These are phyloP conservation scores for Oxyteleia sp. DNA, from an alignment of 2,888 invertebrate species.

Conservation along the genomic window DNA sequence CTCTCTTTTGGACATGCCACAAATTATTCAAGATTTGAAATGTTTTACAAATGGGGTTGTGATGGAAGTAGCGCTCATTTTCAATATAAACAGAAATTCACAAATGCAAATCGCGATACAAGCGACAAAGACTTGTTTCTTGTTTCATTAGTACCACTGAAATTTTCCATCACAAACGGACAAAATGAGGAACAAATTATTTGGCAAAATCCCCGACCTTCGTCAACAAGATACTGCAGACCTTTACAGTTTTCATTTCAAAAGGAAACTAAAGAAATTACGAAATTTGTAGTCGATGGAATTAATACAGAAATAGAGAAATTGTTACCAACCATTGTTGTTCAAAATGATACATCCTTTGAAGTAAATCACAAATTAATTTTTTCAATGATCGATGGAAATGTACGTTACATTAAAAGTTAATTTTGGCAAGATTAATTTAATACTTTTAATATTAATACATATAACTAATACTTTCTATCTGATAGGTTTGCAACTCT, in stretches of 20 bases:
- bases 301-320: slow-evolving; percentile 28
- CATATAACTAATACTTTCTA: neutral
- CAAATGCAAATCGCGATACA: neutral
- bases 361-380: neutral
- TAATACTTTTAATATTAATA: neutral
- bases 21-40: neutral
- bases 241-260: slow-evolving; percentile 27
- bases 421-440: neutral
- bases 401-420: neutral
- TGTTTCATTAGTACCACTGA: slow-evolving; percentile 36
- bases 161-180: neutral
- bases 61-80: slow-evolving; percentile 36
- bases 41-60: slow-evolving; percentile 44
- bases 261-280: neutral
- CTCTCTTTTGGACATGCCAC: neutral
- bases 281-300: neutral
- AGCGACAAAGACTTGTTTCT: slow-evolving; percentile 21
- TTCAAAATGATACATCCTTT: neutral
- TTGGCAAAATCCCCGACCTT: slow-evolving; percentile 39
- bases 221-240: slow-evolving; percentile 42
- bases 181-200: slow-evolving; percentile 6
- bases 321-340: slow-evolving; percentile 4
- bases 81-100: slow-evolving; percentile 17
- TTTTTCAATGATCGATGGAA: neutral
- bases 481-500: slow-evolving; percentile 53